These are phyloP conservation scores for Paraplagusia blochii DNA, from an alignment of 2,113 vertebrate genomes.

Conservation along the genomic window DNA sequence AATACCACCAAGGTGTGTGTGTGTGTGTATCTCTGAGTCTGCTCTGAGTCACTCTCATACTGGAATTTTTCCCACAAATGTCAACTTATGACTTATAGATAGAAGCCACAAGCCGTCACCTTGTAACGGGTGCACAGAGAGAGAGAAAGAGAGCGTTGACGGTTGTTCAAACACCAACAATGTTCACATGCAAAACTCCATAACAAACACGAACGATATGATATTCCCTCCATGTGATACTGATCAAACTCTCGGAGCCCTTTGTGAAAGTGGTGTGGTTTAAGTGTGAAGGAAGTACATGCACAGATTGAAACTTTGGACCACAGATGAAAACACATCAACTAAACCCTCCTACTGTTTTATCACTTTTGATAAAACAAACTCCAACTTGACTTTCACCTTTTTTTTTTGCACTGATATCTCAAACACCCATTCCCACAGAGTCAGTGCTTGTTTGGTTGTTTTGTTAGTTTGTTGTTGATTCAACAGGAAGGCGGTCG, in stretches of 20 bases:
- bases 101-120: slow-evolving; percentile 26
- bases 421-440: not conserved
- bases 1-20: slow-evolving; percentile 32
- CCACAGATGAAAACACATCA: slow-evolving; percentile 46
- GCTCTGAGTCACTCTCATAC: slow-evolving; percentile 59
- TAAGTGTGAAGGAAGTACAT: slow-evolving; percentile 64
- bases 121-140: slow-evolving; percentile 5
- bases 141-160: no score
- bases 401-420: not conserved
- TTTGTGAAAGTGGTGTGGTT: slow-evolving; percentile 69
- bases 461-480: not conserved
- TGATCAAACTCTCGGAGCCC: slow-evolving; percentile 36
- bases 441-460: not conserved
- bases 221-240: slow-evolving; percentile 42
- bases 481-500: not conserved
- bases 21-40: slow-evolving; percentile 22
- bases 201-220: not conserved
- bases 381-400: not conserved
- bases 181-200: not conserved
- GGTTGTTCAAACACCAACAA: not conserved
- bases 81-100: slow-evolving; percentile 60
- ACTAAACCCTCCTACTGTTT: slow-evolving; percentile 8
- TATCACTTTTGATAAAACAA: slow-evolving; percentile 8
- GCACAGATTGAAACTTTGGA: slow-evolving; percentile 62
- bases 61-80: slow-evolving; percentile 66